Evolutionary conservation across 2,888 invertebrate genomes (phyloP).

Genomic region (Cylindroiulus punctatus): DNA sequence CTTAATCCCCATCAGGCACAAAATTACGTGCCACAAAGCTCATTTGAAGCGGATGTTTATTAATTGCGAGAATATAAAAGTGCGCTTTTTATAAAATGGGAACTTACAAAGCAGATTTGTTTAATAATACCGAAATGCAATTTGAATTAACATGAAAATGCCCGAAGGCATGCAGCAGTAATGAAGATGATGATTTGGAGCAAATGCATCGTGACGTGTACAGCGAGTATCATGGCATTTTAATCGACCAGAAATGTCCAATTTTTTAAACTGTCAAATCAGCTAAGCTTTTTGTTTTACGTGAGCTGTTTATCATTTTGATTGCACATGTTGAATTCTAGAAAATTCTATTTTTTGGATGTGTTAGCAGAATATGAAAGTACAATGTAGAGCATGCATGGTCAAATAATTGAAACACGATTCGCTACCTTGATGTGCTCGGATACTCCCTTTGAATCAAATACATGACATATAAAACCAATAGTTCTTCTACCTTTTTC

Average conservation of each 20-base stretch:
- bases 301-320: background rate
- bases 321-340: background rate
- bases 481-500: too few species aligned
- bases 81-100: background rate
- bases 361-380: background rate
- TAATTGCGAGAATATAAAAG: constrained; percentile 9
- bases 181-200: constrained; percentile 3
- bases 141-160: constrained; percentile 25
- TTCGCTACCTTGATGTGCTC: too few species aligned
- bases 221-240: background rate
- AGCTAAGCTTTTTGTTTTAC: background rate
- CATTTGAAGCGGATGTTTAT: constrained; percentile 25
- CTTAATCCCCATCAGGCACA: background rate
- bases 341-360: background rate
- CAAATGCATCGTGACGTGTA: background rate
- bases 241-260: background rate
- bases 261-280: background rate
- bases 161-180: constrained; percentile 20
- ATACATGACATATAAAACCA: too few species aligned
- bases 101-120: background rate
- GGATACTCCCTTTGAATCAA: too few species aligned
- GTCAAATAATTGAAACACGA: too few species aligned
- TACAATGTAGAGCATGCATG: too few species aligned
- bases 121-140: constrained; percentile 32
- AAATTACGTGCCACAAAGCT: background rate